Percentiles rank a stretch among this genome's conserved stretches.
phyloP scores from a whole-genome alignment of 2,113 vertebrate genomes.

The Cygnus buccinator region DNA sequence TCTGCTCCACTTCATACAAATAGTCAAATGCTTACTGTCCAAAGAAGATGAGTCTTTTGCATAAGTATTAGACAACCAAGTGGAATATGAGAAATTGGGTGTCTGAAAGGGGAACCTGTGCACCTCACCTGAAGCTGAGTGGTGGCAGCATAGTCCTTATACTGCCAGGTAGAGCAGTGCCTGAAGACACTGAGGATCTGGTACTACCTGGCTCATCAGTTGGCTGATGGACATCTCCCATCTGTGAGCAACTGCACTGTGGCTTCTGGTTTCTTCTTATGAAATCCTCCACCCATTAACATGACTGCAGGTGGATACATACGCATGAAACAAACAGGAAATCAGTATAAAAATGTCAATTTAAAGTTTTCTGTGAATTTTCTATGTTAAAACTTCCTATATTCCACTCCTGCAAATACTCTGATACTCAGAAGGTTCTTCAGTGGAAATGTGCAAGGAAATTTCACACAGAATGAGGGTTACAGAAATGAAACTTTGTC shows the following conservation, averaged over 20 bases:
- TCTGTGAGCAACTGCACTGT: not conserved
- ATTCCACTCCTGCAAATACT: not conserved
- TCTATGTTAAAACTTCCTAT: not conserved
- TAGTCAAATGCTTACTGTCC: not conserved
- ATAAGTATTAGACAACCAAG: not conserved
- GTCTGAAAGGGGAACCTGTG: not conserved
- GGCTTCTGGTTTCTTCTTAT: not conserved
- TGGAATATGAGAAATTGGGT: not conserved
- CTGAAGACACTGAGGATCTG: not conserved
- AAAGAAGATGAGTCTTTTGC: not conserved
- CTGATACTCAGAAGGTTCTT: not conserved
- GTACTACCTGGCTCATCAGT: fast-evolving
- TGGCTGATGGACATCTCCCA: not conserved
- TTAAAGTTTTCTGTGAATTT: not conserved
- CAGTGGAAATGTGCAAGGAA: not conserved
- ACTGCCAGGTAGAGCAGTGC: fast-evolving
- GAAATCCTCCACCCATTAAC: not conserved
- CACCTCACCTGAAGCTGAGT: not conserved
- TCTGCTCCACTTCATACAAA: not conserved
- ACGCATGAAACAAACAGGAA: not conserved
- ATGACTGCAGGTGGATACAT: not conserved
- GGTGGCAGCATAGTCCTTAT: not conserved
- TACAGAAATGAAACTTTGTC: not conserved
- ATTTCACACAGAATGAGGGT: fast-evolving
- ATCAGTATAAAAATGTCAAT: not conserved